These are phyloP conservation scores for Nemurella pictetii DNA, from an alignment of 2,888 invertebrate genomes.

Conservation along the genomic window DNA sequence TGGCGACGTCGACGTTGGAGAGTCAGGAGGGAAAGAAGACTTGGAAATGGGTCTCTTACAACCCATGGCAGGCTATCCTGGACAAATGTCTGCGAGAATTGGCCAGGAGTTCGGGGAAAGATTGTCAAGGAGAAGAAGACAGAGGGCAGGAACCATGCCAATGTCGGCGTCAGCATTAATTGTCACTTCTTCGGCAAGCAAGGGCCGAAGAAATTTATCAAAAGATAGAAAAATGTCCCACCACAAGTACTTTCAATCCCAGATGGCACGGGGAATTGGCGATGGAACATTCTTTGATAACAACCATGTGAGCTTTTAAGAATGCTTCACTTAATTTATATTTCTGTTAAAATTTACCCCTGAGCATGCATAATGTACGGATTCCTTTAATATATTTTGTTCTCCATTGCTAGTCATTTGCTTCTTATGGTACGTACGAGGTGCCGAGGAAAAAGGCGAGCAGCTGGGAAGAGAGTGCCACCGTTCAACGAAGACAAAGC, in stretches of 20 bases:
- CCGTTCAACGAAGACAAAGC: slow-evolving; percentile 39
- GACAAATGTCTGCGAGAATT: not conserved
- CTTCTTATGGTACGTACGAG: not conserved
- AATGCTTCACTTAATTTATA: no score
- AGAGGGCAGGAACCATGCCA: not conserved
- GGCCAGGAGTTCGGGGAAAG: not conserved
- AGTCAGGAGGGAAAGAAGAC: not conserved
- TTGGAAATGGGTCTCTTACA: slow-evolving; percentile 34
- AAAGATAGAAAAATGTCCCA: not conserved
- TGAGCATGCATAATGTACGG: no score
- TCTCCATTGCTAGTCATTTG: not conserved
- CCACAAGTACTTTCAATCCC: not conserved
- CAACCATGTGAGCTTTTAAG: not conserved
- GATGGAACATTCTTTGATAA: not conserved
- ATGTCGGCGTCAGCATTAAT: not conserved
- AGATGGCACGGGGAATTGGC: not conserved
- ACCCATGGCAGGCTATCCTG: slow-evolving; percentile 6
- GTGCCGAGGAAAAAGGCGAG: slow-evolving; percentile 38
- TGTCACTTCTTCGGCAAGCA: not conserved
- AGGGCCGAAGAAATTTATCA: not conserved
- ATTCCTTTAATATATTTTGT: not conserved
- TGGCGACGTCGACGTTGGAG: not conserved
- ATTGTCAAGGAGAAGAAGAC: not conserved
- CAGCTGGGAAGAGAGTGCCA: slow-evolving; percentile 42
- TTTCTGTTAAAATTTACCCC: no score